phyloP scores from a whole-genome alignment of 2,113 vertebrate genomes.

The Salvelinus sp. region DNA sequence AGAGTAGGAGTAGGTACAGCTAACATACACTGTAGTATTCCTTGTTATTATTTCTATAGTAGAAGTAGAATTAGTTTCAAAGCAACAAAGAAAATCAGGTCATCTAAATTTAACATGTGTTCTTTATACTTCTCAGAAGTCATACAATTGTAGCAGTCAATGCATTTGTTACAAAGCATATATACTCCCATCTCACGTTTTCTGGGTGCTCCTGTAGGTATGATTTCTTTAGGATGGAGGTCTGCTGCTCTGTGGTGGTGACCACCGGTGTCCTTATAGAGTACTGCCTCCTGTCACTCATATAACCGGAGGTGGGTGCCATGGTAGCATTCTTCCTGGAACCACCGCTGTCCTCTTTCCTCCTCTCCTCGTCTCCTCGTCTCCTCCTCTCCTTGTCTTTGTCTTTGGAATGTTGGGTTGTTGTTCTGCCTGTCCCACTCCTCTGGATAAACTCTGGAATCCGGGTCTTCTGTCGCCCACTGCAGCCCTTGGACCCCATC shows the following conservation, averaged over 20 bases:
- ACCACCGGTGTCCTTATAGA: slow-evolving; percentile 39
- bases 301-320: slow-evolving; percentile 51
- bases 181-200: slow-evolving; percentile 43
- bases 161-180: neutral
- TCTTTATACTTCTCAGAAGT: neutral
- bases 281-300: slow-evolving; percentile 48
- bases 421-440: neutral
- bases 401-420: neutral
- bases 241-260: slow-evolving; percentile 30
- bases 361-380: too few relatives aligned
- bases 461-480: slow-evolving; percentile 35
- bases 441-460: neutral
- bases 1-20: neutral
- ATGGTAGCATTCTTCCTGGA: slow-evolving; percentile 45
- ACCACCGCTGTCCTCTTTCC: slow-evolving; percentile 7
- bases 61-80: too few relatives aligned
- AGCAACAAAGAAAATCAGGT: neutral
- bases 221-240: slow-evolving; percentile 64
- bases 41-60: neutral
- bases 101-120: too few relatives aligned
- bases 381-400: too few relatives aligned
- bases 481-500: slow-evolving; percentile 33
- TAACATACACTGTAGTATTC: neutral
- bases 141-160: neutral
- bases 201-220: slow-evolving; percentile 22